A percentile compares a stretch with the other conserved stretches of the same genome.
phyloP scores from a whole-genome alignment of 2,888 invertebrate species.

The Dicranocentrus wangi region DNA sequence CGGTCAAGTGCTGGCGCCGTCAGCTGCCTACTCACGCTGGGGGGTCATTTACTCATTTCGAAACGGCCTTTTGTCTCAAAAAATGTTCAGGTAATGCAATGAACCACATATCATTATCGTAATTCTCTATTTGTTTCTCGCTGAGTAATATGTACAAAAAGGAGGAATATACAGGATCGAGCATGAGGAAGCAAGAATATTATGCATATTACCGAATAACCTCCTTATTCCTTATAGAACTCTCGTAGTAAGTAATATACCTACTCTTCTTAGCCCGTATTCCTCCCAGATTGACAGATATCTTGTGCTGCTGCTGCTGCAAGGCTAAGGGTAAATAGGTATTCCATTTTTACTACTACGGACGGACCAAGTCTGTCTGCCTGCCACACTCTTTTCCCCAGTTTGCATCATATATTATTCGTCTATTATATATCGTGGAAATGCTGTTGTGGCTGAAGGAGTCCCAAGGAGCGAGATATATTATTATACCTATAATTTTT shows the following conservation, averaged over 20 bases:
- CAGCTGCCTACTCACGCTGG: conserved; percentile 73
- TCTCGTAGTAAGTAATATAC: too few relatives aligned
- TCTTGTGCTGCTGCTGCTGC: conserved; percentile 25
- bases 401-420: too few relatives aligned
- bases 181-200: conserved; percentile 19
- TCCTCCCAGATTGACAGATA: background rate
- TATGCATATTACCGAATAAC: background rate
- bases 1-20: conserved; percentile 73
- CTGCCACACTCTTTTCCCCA: too few relatives aligned
- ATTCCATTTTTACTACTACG: too few relatives aligned
- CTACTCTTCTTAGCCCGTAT: too few relatives aligned
- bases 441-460: too few relatives aligned
- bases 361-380: too few relatives aligned
- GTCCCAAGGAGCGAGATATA: background rate
- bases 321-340: background rate
- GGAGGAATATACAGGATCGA: conserved; percentile 29
- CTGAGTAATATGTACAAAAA: conserved; percentile 58
- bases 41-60: conserved; percentile 73
- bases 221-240: too few relatives aligned
- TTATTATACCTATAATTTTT: too few relatives aligned
- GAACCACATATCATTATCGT: conserved; percentile 73
- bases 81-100: conserved; percentile 73
- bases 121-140: conserved; percentile 73
- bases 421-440: too few relatives aligned
- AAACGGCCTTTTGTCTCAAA: conserved; percentile 73